These are phyloP conservation scores for Ceramica pisi DNA, from an alignment of 2,888 invertebrate species.

Conservation along the genomic window DNA sequence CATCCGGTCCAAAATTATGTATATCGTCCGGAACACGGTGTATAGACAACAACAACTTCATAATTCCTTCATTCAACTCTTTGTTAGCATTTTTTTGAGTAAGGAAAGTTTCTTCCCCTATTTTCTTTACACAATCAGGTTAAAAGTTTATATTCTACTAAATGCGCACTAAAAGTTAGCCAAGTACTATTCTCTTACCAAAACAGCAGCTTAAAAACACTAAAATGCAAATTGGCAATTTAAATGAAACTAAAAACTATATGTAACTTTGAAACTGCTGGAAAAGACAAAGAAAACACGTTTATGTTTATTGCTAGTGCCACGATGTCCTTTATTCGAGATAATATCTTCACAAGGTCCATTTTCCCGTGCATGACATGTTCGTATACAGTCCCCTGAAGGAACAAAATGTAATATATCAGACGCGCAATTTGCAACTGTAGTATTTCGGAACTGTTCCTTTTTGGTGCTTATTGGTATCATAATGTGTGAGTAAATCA, in stretches of 20 bases:
- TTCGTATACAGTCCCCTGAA: neutral
- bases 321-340: slow-evolving; percentile 18
- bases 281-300: slow-evolving; percentile 19
- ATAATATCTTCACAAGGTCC: slow-evolving; percentile 19
- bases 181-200: neutral
- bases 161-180: neutral
- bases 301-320: slow-evolving; percentile 44
- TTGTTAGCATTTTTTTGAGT: neutral
- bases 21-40: too few relatives aligned
- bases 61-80: too few relatives aligned
- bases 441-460: neutral
- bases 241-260: slow-evolving; percentile 33
- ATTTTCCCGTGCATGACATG: slow-evolving; percentile 26
- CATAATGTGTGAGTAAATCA: neutral
- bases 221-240: slow-evolving; percentile 51
- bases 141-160: neutral
- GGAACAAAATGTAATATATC: slow-evolving; percentile 10
- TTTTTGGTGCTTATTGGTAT: neutral
- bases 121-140: neutral
- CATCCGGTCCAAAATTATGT: too few relatives aligned
- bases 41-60: too few relatives aligned
- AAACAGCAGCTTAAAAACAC: slow-evolving; percentile 18
- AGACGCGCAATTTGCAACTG: slow-evolving; percentile 3
- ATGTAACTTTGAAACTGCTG: slow-evolving; percentile 34
- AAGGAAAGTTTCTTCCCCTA: neutral